phyloP scores from a whole-genome alignment of 2,797 vertebrate genomes.

The Pseudochaenichthys georgianus region DNA sequence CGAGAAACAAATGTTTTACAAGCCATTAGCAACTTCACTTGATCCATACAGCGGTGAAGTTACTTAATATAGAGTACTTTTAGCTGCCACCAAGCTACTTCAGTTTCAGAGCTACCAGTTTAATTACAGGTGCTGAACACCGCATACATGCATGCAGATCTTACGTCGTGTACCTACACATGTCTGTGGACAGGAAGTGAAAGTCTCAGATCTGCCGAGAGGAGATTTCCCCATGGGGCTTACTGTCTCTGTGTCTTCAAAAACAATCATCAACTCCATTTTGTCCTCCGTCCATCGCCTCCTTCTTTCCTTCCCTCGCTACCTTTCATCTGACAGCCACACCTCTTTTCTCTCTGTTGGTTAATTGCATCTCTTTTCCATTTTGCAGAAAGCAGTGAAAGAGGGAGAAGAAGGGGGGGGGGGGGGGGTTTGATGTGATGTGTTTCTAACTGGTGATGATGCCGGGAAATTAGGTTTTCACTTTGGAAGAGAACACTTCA shows the following conservation, averaged over 20 bases:
- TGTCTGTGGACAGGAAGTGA: constrained; percentile 28
- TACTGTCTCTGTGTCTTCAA: constrained; percentile 65
- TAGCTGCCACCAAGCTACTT: not conserved
- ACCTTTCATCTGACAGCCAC: constrained; percentile 72
- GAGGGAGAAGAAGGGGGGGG: constrained; percentile 1
- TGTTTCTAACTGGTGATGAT: constrained; percentile 8
- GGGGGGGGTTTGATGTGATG: constrained; percentile 4
- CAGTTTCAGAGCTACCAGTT: not conserved
- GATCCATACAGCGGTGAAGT: constrained; percentile 1
- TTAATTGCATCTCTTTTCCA: constrained; percentile 72
- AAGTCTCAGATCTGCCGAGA: constrained; percentile 55
- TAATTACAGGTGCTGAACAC: constrained; percentile 17
- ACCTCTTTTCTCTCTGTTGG: constrained; percentile 59
- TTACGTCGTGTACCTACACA: not conserved
- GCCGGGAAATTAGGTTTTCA: constrained; percentile 4
- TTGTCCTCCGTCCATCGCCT: constrained; percentile 52
- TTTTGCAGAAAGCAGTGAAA: constrained; percentile 54
- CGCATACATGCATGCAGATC: constrained; percentile 12
- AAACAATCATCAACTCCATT: constrained; percentile 56
- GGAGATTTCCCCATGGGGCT: constrained; percentile 61
- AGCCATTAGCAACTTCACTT: not conserved
- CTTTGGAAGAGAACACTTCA: not conserved
- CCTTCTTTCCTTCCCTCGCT: constrained; percentile 39
- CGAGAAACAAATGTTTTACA: not conserved
- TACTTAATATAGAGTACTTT: not conserved